Evolutionary conservation across 1,140 invertebrate species (phyloP), one percentile per base, ranked within the genome.

Genomic region (Bombus sibiricus): DNA sequence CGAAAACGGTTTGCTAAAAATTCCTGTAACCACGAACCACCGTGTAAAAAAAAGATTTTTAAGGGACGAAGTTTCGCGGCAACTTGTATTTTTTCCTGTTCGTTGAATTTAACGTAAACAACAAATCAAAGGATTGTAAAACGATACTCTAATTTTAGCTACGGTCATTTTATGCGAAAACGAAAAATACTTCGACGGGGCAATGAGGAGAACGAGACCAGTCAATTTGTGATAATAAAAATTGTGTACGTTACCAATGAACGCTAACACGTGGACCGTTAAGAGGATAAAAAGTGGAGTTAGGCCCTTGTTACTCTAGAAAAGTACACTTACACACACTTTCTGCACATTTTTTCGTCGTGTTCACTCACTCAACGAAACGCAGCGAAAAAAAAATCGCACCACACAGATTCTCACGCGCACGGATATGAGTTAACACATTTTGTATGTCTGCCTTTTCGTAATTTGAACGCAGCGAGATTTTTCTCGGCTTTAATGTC

Each of bases 341-440:
- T n/a, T 34, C 9, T 13, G 22, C 25, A 68, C 43, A 3, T 13
- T 3, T 62, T n/a, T 15, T 75, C 18, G 22, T 59, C 34, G 57
- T 28, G 64, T 57, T 57, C 64, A 53, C 25, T 66, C 81, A 53
- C 34, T 18, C 80, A 37, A 75, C 34, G 53, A 68, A 53, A 83
- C 32, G 34, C 64, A 68, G 13, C 15, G 12, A 18, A 32, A n/a
- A n/a, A 39, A 32, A 47, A 5, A 43, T 47, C 76, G 25, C 77
- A 28, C 43, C 57, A 73, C 62, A 64, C 37, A 34, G 25, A 13
- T 62, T 62, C 32, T 83, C 68, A 69, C 57, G 22, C 72, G 47
- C 71, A 85, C 73, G 53, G 69, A 79, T 87, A 84, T 78, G 77
- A 85, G 72, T 85, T 73, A 68, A 74, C 78, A 71, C 75, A 57